phyloP scores from a whole-genome alignment of 2,888 invertebrate genomes.

The Orthonychiurus folsomi region DNA sequence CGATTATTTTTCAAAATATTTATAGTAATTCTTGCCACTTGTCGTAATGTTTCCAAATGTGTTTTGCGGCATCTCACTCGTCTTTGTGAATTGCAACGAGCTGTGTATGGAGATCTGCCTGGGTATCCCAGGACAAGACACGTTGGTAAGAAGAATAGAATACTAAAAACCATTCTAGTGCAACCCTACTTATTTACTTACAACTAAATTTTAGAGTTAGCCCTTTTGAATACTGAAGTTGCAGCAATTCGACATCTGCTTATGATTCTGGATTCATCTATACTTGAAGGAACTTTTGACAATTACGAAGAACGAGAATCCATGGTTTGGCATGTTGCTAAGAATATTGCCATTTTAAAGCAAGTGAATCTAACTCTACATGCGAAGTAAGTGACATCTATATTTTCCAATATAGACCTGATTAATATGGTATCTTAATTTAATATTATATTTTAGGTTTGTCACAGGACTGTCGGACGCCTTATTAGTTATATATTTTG shows the following conservation, averaged over 20 bases:
- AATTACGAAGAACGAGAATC: neutral
- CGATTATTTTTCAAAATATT: neutral
- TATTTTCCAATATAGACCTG: too few species aligned
- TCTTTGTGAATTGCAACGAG: conserved; percentile 4
- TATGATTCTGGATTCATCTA: neutral
- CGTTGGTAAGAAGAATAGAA: neutral
- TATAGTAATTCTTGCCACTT: neutral
- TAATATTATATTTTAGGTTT: too few species aligned
- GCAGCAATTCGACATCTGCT: neutral
- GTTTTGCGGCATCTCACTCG: neutral
- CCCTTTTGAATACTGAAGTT: neutral
- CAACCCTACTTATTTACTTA: neutral
- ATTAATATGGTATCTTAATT: too few species aligned
- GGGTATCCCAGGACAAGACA: neutral
- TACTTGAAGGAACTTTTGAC: neutral
- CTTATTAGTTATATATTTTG: neutral
- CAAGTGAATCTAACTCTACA: neutral
- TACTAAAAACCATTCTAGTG: too few species aligned
- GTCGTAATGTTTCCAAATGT: neutral
- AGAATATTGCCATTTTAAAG: neutral
- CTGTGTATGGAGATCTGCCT: neutral
- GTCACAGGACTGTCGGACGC: neutral
- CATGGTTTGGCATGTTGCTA: neutral
- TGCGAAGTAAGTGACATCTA: neutral
- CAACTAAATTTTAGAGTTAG: neutral